A percentile compares a stretch with the other conserved stretches of the same genome.
Evolutionary conservation across 1,140 invertebrate genomes (phyloP).

Genomic region (Pachyrhynchus sulphureomaculatus): DNA sequence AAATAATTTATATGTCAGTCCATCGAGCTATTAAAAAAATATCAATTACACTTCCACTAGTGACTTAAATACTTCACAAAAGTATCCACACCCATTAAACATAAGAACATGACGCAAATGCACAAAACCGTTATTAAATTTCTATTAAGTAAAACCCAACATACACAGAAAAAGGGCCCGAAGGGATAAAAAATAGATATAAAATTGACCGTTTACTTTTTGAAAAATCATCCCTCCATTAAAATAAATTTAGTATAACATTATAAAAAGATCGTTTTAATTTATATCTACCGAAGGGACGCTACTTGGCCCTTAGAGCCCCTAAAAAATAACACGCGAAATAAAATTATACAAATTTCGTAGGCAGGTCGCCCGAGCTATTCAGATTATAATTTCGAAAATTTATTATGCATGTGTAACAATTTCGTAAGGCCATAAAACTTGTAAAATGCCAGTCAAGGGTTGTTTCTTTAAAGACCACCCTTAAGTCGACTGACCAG

Average conservation of each 20-base stretch:
- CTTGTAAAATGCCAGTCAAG: slow-evolving; percentile 25
- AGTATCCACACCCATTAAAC: slow-evolving; percentile 1
- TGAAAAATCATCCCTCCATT: slow-evolving; percentile 17
- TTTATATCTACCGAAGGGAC: slow-evolving; percentile 2
- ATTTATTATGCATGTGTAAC: slow-evolving; percentile 6
- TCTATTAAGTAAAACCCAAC: slow-evolving; percentile 11
- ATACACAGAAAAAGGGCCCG: slow-evolving; percentile 1
- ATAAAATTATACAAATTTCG: slow-evolving; percentile 17
- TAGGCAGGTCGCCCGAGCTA: slow-evolving; percentile 1
- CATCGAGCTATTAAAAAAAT: background rate
- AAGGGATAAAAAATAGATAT: slow-evolving; percentile 22
- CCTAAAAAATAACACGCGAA: slow-evolving; percentile 1
- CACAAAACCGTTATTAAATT: slow-evolving; percentile 21
- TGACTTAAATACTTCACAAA: background rate
- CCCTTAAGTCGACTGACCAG: slow-evolving; percentile 11
- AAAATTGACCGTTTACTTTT: slow-evolving; percentile 23
- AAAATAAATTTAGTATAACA: slow-evolving; percentile 24
- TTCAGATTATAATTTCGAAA: slow-evolving; percentile 14
- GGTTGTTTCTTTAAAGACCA: slow-evolving; percentile 18
- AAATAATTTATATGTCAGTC: too few species aligned
- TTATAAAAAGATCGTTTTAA: slow-evolving; percentile 28
- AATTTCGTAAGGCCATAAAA: slow-evolving; percentile 15
- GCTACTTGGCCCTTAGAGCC: background rate
- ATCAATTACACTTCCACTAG: background rate
- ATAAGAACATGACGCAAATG: background rate